Conservation (phyloP, 2,797 vertebrate genomes). For the Cynopterus sphinx region DNA sequence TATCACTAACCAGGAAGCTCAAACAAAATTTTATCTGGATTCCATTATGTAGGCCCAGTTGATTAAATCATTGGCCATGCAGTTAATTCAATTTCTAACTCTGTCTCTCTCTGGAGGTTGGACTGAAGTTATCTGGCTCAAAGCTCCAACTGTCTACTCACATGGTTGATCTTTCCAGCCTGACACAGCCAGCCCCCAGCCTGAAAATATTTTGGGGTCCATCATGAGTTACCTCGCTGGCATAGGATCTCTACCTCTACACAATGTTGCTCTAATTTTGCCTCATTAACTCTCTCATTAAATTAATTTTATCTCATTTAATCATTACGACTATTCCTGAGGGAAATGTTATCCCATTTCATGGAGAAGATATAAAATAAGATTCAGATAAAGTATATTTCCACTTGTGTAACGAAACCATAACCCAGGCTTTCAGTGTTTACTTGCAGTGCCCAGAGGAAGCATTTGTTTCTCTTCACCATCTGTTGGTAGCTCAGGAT, state of each 20-base stretch:
- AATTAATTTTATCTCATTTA: not conserved
- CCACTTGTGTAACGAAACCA: not conserved
- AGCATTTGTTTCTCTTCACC: not conserved
- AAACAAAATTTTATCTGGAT: not conserved
- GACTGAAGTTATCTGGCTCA: not conserved
- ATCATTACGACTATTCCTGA: not conserved
- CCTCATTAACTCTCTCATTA: not conserved
- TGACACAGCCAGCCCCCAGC: not conserved
- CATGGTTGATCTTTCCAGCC: not conserved
- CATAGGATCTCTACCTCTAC: not conserved
- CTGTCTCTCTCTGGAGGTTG: not conserved
- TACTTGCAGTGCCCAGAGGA: not conserved
- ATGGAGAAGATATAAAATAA: not conserved
- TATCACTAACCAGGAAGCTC: not conserved
- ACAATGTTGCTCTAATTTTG: not conserved
- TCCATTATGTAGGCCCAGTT: not conserved
- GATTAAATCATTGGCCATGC: not conserved
- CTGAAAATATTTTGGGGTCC: not conserved
- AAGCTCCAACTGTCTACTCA: not conserved
- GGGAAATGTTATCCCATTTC: not conserved
- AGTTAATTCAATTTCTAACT: not conserved
- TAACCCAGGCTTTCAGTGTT: not conserved
- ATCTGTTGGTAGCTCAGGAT: not conserved
- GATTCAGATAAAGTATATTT: not conserved
- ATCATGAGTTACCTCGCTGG: not conserved